Evolutionary conservation across 2,113 vertebrate genomes (phyloP).

Genomic region (Melanerpes formicivorus): DNA sequence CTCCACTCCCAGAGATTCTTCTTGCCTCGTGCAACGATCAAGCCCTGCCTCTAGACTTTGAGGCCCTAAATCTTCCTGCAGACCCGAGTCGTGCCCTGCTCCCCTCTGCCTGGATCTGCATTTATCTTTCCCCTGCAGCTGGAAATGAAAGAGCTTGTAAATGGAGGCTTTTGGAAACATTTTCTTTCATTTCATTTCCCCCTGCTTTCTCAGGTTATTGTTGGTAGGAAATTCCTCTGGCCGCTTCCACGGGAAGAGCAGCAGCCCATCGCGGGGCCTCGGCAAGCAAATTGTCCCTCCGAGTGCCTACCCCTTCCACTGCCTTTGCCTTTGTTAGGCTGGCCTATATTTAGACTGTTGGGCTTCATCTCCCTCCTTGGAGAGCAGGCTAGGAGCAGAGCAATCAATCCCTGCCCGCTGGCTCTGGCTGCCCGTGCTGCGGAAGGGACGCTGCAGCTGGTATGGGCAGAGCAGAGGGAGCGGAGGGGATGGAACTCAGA

Average conservation of each 20-base stretch:
- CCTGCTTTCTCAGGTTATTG: neutral
- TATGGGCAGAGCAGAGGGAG: neutral
- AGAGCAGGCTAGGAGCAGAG: rapidly evolving
- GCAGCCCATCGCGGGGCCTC: rapidly evolving
- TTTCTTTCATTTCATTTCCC: neutral
- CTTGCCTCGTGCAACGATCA: neutral
- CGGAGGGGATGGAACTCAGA: neutral
- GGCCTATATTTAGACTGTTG: neutral
- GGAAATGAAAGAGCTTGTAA: neutral
- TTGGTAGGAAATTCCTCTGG: neutral
- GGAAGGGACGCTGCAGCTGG: neutral
- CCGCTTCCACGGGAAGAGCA: neutral
- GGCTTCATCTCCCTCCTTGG: neutral
- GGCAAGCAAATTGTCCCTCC: neutral
- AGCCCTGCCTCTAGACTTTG: neutral
- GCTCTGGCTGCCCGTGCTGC: rapidly evolving
- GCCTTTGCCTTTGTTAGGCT: neutral
- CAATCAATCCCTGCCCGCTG: neutral
- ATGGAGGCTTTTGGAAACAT: neutral
- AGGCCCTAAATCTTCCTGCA: constrained; percentile 19
- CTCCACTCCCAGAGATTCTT: constrained; percentile 28
- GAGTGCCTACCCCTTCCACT: rapidly evolving
- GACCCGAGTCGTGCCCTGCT: neutral
- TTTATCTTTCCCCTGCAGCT: neutral
- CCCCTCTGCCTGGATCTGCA: neutral